Evolutionary conservation across 2,888 invertebrate species (phyloP).

Genomic region (Exephanes ischioxanthus): DNA sequence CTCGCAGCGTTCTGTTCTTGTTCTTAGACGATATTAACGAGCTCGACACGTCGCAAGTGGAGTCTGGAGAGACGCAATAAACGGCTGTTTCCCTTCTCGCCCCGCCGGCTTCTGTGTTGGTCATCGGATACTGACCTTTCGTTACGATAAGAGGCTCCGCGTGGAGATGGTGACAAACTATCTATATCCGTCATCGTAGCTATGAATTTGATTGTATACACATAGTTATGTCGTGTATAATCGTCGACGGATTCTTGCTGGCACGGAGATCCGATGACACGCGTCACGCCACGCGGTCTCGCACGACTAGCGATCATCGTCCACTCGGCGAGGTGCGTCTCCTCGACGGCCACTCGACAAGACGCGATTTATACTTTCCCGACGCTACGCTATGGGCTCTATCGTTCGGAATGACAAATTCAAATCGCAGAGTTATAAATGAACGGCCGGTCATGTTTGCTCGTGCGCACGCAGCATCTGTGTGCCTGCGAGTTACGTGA

Average conservation of each 20-base stretch:
- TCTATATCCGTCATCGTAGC: conserved; percentile 25
- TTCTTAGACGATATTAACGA: conserved; percentile 15
- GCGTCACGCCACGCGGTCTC: conserved; percentile 38
- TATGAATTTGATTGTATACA: conserved; percentile 26
- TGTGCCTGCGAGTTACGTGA: too few species aligned
- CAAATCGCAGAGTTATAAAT: conserved; percentile 3
- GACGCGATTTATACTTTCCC: neutral
- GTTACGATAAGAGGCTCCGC: conserved; percentile 15
- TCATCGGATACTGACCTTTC: conserved; percentile 37
- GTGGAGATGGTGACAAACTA: conserved; percentile 22
- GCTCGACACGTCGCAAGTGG: neutral
- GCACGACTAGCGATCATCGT: conserved; percentile 32
- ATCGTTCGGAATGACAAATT: neutral
- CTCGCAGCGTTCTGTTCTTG: neutral
- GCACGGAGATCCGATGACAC: conserved; percentile 35
- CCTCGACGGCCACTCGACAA: conserved; percentile 18
- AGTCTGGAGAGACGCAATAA: neutral
- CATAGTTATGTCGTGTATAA: neutral
- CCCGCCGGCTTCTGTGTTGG: neutral
- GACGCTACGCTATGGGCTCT: neutral
- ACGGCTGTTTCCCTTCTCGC: neutral
- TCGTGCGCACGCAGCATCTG: too few species aligned
- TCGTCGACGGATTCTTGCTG: neutral
- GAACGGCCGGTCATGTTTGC: too few species aligned
- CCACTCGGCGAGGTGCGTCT: conserved; percentile 45